Percentiles rank a stretch among this genome's conserved stretches.
Conservation (phyloP, 2,113 vertebrate genomes). For the Sinocyclocheilus maitianheensis region DNA sequence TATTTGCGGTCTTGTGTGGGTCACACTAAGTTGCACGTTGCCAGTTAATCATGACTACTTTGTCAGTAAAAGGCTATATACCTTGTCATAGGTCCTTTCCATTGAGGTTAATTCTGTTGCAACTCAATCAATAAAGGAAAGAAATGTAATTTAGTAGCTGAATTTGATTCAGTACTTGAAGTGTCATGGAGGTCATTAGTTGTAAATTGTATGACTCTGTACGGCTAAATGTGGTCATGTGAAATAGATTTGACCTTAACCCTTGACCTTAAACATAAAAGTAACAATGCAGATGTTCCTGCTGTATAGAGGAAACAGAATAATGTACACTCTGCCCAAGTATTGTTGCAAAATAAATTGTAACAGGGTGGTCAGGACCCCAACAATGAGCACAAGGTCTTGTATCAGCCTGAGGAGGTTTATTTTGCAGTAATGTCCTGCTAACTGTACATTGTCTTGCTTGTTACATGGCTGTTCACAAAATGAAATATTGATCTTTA, state of each 20-base stretch:
- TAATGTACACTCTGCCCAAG: neutral
- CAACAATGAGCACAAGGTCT: neutral
- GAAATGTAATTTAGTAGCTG: slow-evolving; percentile 12
- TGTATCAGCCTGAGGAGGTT: neutral
- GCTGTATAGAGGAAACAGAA: neutral
- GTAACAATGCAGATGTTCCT: neutral
- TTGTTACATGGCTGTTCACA: neutral
- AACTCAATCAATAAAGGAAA: slow-evolving; percentile 17
- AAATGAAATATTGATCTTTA: neutral
- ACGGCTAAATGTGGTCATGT: neutral
- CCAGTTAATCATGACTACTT: slow-evolving; percentile 22
- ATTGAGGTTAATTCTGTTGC: neutral
- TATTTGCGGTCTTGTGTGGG: slow-evolving; percentile 27
- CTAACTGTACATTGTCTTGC: neutral
- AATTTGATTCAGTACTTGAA: slow-evolving; percentile 13
- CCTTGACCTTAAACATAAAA: neutral
- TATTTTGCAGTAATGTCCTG: neutral
- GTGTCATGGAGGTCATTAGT: neutral
- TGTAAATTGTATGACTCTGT: slow-evolving; percentile 5
- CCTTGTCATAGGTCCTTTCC: neutral
- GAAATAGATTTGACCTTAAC: neutral
- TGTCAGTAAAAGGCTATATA: slow-evolving; percentile 8
- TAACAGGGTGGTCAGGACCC: neutral
- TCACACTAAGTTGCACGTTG: slow-evolving; percentile 1
- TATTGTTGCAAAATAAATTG: neutral